Conservation (phyloP, 2,888 invertebrate genomes). For the Melipona bicolor region DNA sequence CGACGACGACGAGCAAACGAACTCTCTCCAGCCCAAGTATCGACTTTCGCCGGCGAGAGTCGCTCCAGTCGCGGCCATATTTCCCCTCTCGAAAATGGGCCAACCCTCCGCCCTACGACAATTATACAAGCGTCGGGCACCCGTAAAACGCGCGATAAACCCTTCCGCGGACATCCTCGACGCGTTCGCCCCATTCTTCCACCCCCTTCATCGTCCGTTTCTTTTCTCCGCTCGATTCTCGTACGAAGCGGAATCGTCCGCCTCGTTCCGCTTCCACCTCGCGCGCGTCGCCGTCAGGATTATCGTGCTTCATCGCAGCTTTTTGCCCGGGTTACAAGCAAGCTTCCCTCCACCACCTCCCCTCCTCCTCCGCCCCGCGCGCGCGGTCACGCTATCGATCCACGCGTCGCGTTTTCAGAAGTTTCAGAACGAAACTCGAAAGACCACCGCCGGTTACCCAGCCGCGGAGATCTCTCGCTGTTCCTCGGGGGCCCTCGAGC, state of each 20-base stretch:
- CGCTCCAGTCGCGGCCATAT: slow-evolving; percentile 59
- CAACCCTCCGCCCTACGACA: slow-evolving; percentile 65
- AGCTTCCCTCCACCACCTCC: background rate
- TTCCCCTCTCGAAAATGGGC: slow-evolving; percentile 67
- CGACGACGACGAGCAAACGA: slow-evolving; percentile 53
- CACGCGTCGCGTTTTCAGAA: slow-evolving; percentile 52
- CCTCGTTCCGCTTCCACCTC: too few species aligned
- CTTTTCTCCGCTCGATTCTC: background rate
- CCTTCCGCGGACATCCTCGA: slow-evolving; percentile 33
- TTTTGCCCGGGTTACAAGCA: slow-evolving; percentile 59
- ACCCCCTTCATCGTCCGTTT: background rate
- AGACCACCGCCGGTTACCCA: background rate
- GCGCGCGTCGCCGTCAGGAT: slow-evolving; percentile 22
- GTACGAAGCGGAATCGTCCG: too few species aligned
- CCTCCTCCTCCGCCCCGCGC: rapidly evolving
- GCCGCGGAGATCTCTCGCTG: slow-evolving; percentile 20
- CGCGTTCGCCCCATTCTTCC: background rate
- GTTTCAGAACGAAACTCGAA: slow-evolving; percentile 47
- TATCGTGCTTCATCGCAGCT: slow-evolving; percentile 60
- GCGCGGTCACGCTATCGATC: slow-evolving; percentile 46
- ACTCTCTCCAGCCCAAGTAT: slow-evolving; percentile 57
- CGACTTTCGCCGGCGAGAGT: slow-evolving; percentile 66
- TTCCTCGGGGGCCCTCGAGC: background rate
- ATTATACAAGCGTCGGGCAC: slow-evolving; percentile 62
- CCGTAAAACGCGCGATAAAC: slow-evolving; percentile 66